Evolutionary conservation across 2,797 vertebrate species (phyloP).

Genomic region (Neosalanx taihuensis): DNA sequence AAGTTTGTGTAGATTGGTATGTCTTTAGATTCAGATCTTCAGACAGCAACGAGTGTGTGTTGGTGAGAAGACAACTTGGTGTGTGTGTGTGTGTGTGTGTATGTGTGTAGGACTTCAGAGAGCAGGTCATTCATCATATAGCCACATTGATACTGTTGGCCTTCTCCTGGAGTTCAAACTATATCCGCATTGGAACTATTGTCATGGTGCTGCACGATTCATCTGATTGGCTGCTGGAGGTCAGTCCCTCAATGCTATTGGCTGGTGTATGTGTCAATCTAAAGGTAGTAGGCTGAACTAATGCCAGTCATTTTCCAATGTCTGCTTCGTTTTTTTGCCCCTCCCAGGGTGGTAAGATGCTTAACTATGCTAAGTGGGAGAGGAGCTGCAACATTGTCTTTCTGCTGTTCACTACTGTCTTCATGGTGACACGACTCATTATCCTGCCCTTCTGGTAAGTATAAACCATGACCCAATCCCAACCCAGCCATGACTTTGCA

Average conservation of each 20-base stretch:
- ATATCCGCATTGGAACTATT: conserved; percentile 86
- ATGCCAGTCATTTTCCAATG: not conserved
- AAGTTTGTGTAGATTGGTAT: conserved; percentile 53
- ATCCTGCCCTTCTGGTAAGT: conserved; percentile 92
- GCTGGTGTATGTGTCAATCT: not conserved
- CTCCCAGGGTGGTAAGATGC: conserved; percentile 85
- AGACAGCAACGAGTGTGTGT: not conserved
- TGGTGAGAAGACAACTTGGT: not conserved
- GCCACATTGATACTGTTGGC: conserved; percentile 85
- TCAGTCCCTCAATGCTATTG: conserved; percentile 48
- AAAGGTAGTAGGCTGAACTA: not conserved
- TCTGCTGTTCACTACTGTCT: conserved; percentile 78
- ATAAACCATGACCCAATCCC: not conserved
- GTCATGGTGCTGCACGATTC: conserved; percentile 86
- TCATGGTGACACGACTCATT: conserved; percentile 83
- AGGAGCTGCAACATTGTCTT: conserved; percentile 79
- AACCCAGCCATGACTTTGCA: not conserved
- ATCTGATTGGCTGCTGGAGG: conserved; percentile 90
- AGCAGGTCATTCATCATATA: conserved; percentile 88
- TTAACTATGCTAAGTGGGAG: conserved; percentile 86
- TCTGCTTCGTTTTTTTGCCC: conserved; percentile 15
- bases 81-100: not conserved
- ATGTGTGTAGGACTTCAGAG: conserved; percentile 81
- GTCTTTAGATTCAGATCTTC: not conserved
- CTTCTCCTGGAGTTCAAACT: conserved; percentile 91